These are phyloP conservation scores for Galerucella calmariensis DNA, from an alignment of 2,888 invertebrate genomes.

Conservation along the genomic window DNA sequence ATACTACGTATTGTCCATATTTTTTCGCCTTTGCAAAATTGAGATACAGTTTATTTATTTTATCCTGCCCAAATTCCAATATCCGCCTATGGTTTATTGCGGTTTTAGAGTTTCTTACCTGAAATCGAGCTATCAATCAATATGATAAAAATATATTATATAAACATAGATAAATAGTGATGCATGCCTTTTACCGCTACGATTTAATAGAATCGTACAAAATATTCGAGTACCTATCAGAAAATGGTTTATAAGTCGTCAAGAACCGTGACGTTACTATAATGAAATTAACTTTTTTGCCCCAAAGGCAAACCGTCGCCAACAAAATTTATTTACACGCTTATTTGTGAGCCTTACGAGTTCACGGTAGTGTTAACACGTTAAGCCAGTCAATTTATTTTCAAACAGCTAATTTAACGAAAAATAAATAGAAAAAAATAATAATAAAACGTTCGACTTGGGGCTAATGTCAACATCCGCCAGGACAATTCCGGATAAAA, in stretches of 20 bases:
- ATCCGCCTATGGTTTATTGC: no score
- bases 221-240: neutral
- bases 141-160: no score
- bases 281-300: slow-evolving; percentile 4
- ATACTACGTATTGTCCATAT: no score
- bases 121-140: no score
- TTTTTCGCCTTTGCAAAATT: no score
- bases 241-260: neutral
- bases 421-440: neutral
- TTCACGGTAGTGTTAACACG: slow-evolving; percentile 9
- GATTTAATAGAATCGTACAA: neutral
- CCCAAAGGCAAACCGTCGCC: neutral
- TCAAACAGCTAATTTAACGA: neutral
- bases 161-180: neutral
- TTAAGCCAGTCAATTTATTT: slow-evolving; percentile 3
- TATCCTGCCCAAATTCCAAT: no score
- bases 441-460: neutral
- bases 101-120: no score
- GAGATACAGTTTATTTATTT: no score
- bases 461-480: neutral
- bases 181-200: neutral
- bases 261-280: neutral
- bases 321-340: neutral
- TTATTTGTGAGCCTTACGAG: neutral
- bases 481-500: neutral